phyloP scores from a whole-genome alignment of 2,113 vertebrate genomes.

The Anarhynchus alexandrinus region DNA sequence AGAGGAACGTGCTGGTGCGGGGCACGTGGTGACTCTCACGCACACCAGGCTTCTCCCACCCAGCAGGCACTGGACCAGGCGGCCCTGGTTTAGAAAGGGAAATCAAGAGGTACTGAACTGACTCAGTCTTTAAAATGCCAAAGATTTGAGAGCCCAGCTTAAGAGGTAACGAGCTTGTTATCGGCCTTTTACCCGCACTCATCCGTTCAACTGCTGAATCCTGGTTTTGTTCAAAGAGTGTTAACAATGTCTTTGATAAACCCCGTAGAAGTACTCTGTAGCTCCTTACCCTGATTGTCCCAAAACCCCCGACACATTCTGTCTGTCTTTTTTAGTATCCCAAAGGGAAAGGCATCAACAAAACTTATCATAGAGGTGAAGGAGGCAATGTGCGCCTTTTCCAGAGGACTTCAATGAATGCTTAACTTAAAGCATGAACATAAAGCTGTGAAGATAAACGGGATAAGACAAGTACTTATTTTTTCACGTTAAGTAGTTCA shows the following conservation, averaged over 20 bases:
- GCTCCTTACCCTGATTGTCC: neutral
- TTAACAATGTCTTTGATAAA: neutral
- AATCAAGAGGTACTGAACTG: neutral
- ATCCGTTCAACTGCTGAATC: neutral
- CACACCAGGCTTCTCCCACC: neutral
- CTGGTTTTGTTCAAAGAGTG: neutral
- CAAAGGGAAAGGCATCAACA: neutral
- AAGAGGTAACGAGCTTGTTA: neutral
- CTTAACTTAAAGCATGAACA: neutral
- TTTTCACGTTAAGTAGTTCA: neutral
- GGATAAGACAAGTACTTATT: neutral
- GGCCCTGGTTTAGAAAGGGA: neutral
- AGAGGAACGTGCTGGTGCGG: accelerated
- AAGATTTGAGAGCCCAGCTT: neutral
- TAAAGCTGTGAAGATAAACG: neutral
- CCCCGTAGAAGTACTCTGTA: neutral
- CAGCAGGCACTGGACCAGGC: neutral
- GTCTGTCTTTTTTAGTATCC: neutral
- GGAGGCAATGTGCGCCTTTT: neutral
- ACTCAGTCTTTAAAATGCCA: neutral
- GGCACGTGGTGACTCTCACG: neutral
- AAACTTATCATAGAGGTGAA: neutral
- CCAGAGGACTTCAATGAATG: neutral
- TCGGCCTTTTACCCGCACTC: neutral
- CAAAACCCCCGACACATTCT: neutral